phyloP scores from a whole-genome alignment of 1,140 invertebrate genomes.

The Caenorhabditis inopinata region DNA sequence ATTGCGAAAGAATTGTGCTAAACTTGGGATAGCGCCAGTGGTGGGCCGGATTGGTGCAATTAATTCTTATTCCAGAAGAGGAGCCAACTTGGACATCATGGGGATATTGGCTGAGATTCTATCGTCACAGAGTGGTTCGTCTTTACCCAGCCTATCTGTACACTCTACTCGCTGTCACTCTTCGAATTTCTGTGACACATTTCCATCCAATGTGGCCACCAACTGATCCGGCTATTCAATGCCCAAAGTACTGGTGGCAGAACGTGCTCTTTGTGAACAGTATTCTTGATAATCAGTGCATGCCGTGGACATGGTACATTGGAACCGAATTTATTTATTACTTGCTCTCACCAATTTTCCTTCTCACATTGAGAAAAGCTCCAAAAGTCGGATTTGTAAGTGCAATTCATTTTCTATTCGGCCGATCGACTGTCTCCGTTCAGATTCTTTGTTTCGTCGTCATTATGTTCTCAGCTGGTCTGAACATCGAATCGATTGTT shows the following conservation, averaged over 20 bases:
- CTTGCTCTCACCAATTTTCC: constrained; percentile 63
- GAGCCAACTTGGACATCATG: constrained; percentile 61
- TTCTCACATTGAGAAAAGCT: constrained; percentile 56
- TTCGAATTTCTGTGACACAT: constrained; percentile 60
- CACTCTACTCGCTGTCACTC: constrained; percentile 61
- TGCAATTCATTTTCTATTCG: not conserved
- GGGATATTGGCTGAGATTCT: constrained; percentile 64
- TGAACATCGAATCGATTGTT: constrained; percentile 58
- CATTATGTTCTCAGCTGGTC: constrained; percentile 47
- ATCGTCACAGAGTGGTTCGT: constrained; percentile 61
- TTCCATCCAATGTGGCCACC: constrained; percentile 66
- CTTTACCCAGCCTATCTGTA: constrained; percentile 65
- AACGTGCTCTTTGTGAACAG: constrained; percentile 64
- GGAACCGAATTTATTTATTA: constrained; percentile 66
- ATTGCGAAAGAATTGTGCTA: no score
- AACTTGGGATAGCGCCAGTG: no score
- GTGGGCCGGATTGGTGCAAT: no score
- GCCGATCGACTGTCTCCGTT: no score
- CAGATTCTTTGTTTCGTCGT: constrained; percentile 15
- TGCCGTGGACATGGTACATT: constrained; percentile 67
- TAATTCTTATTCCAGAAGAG: no score
- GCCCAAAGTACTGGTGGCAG: constrained; percentile 64
- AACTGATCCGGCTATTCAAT: constrained; percentile 66
- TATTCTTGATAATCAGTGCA: constrained; percentile 62
- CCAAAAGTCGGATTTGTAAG: constrained; percentile 54